Evolutionary conservation across 2,113 vertebrate species (phyloP), one percentile per base, ranked within the genome.

Genomic region (Strigops habroptila): DNA sequence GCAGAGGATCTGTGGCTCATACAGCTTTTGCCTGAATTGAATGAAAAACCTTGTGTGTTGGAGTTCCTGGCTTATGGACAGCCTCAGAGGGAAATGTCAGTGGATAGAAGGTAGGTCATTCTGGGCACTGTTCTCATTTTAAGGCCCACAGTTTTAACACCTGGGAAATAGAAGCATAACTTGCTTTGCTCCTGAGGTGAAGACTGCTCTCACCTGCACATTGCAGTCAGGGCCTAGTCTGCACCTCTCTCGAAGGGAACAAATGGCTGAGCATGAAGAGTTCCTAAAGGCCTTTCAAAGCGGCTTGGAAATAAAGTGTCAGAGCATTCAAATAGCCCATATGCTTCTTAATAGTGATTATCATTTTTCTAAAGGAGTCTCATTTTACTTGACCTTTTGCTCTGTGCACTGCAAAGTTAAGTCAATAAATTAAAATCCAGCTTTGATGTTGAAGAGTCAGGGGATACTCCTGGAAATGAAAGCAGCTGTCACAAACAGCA

Each of bases 361-460:
- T 78, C 0, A 84, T 95, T 94, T 95, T 91, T 67, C 82, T 90
- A 60, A 93, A 84, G 57, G 17, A 88, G 41, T 69, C 67, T 82
- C 68, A 71, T 94, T 96, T 97, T 83, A 68, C 82, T 91, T 93
- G 82, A 90, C 79, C 71, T 94, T 94, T 88, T 80, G 69, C 64
- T 83, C 71, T n/a, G 9, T n/a, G 14, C 3, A 8, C 46, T 94
- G 79, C 60, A 55, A 94, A 94, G 60, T 84, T 53, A 70, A 82
- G 69, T 52, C 86, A 86, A 70, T 95, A 81, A 93, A 90, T 93
- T 77, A 81, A 88, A 94, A 88, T 43, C 51, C 64, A 71, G 33
- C 85, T 95, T 94, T 90, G 68, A 95, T 95, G 82, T 83, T 71
- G n/a, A 77, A 80, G 59, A 91, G 27, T 70, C 59, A 21, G 69